Evolutionary conservation across 2,888 invertebrate species (phyloP).

Genomic region (Thera britannica): DNA sequence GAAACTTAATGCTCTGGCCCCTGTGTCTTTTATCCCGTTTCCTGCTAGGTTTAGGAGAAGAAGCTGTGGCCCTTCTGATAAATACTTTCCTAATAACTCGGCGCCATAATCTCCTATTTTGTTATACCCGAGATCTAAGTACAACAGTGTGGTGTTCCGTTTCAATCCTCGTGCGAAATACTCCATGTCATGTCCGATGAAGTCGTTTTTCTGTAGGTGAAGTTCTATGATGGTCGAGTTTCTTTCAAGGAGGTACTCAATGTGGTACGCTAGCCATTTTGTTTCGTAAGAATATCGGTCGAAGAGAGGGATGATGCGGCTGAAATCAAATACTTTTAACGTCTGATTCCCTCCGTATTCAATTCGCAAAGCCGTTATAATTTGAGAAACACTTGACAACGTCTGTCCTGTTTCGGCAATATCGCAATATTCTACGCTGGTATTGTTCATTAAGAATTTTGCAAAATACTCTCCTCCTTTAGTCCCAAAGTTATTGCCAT

Average conservation of each 20-base stretch:
- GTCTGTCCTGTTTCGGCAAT: conserved; percentile 85
- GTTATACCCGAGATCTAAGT: conserved; percentile 86
- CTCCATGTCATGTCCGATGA: conserved; percentile 86
- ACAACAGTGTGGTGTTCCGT: conserved; percentile 78
- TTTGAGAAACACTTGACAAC: conserved; percentile 81
- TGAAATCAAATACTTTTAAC: conserved; percentile 71
- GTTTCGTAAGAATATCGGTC: conserved; percentile 72
- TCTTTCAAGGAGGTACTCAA: conserved; percentile 70
- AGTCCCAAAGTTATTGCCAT: conserved; percentile 85
- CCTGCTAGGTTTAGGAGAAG: conserved; percentile 81
- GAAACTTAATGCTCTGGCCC: conserved; percentile 83
- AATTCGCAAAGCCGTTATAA: conserved; percentile 74
- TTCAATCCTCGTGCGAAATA: conserved; percentile 79
- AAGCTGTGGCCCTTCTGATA: conserved; percentile 77
- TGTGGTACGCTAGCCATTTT: conserved; percentile 80
- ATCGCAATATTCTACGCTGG: conserved; percentile 77
- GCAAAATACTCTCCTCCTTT: conserved; percentile 82
- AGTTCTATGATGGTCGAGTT: conserved; percentile 79
- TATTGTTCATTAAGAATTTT: conserved; percentile 73
- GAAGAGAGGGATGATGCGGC: conserved; percentile 66
- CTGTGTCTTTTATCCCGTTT: conserved; percentile 83
- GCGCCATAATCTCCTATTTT: conserved; percentile 85
- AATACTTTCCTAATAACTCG: conserved; percentile 80
- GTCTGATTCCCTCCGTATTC: conserved; percentile 66
- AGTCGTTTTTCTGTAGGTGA: conserved; percentile 85